Evolutionary conservation across 2,113 vertebrate species (phyloP).

Genomic region (Amia ocellicauda): DNA sequence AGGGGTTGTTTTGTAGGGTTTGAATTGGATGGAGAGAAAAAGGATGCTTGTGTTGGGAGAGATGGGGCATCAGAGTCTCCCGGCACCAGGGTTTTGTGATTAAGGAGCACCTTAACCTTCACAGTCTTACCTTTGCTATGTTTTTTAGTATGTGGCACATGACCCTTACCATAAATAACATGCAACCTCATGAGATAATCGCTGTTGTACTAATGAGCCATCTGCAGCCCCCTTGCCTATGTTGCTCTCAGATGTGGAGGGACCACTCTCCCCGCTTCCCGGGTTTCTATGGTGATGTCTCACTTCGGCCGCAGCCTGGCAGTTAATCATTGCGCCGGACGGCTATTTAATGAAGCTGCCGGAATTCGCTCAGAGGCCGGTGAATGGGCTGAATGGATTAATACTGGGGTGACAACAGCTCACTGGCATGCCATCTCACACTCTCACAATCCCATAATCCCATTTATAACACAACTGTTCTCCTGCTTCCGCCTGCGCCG

Average conservation of each 20-base stretch:
- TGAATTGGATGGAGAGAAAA: no score
- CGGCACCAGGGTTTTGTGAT: no score
- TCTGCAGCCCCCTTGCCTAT: neutral
- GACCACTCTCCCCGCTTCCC: neutral
- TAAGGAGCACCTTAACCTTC: neutral
- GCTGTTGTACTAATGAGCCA: no score
- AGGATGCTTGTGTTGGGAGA: no score
- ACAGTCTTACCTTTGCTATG: constrained; percentile 2
- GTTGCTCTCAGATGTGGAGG: neutral
- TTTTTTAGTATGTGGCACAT: neutral
- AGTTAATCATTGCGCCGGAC: constrained; percentile 3
- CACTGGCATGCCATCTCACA: constrained; percentile 47
- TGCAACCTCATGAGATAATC: no score
- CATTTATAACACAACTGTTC: constrained; percentile 25
- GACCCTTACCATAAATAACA: no score
- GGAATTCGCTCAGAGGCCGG: constrained; percentile 20
- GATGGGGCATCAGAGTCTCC: no score
- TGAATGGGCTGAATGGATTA: constrained; percentile 47
- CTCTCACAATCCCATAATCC: constrained; percentile 31
- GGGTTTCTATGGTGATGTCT: neutral
- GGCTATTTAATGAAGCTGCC: constrained; percentile 11
- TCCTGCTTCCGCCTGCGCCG: constrained; percentile 34
- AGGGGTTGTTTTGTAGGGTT: no score
- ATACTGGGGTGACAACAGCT: constrained; percentile 51
- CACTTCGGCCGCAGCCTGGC: neutral